Evolutionary conservation across 2,888 invertebrate species (phyloP), one percentile per base, ranked within the genome.

Genomic region (Dryococelus australis): DNA sequence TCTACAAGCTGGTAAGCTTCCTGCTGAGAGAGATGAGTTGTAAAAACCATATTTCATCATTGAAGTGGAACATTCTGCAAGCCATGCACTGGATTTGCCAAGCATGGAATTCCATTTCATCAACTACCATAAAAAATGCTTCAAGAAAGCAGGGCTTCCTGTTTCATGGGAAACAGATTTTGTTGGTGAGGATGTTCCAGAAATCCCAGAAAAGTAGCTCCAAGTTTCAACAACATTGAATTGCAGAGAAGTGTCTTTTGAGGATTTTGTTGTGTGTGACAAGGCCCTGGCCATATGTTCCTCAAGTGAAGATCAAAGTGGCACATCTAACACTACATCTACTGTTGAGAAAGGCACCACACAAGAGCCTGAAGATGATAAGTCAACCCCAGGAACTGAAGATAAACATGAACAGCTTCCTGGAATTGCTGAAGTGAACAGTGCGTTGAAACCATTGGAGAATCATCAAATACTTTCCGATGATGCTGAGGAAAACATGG

Each of bases 61-160:
- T n/a, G n/a, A 65, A 65, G n/a, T 65, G 65, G 65, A 65, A 65
- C 24, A 65, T 65, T 65, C 65, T 65, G 65, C 65, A 65, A n/a
- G 24, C 65, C 2, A 65, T 65, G 65, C 24, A 65, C 65, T 3
- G 8, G 24, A 65, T 65, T 65, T 65, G 6, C n/a, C 65, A 65
- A 65, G 65, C 65, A 20, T 65, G 65, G 65, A 65, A 65, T n/a
- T n/a, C n/a, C 2, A 6, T 65, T 8, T 3, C 65, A 65, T 20
- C 65, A 2, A 20, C 4, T n/a, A 10, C 65, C 65, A 65, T 24
- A n/a, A 0, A 65, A 65, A 65, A 65, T 65, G 65, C 24, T 65
- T 65, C 65, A 65, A 65, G 8, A 65, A 65, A 24, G n/a, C 65
- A 65, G 65, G 51, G 8, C 8, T 51, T 51, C 51, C 51, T 2